phyloP scores from a whole-genome alignment of 2,113 vertebrate species.

The Rhinoderma darwinii region DNA sequence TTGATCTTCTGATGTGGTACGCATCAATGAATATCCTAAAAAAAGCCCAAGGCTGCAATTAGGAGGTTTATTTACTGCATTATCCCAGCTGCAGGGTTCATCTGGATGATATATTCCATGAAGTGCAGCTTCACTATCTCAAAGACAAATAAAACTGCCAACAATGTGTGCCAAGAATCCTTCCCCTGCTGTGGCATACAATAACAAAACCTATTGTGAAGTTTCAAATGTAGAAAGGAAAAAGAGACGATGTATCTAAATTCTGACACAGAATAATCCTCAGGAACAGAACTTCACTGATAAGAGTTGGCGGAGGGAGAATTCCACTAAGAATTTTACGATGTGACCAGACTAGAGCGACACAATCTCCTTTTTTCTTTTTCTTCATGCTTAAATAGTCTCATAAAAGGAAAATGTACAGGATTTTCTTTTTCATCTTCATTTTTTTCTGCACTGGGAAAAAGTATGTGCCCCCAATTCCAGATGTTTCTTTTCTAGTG shows the following conservation, averaged over 20 bases:
- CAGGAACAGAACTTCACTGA: slow-evolving; percentile 8
- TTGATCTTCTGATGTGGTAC: slow-evolving; percentile 39
- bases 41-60: slow-evolving; percentile 48
- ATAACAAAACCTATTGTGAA: slow-evolving; percentile 34
- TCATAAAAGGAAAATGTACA: neutral
- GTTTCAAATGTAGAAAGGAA: slow-evolving; percentile 14
- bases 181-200: slow-evolving; percentile 17
- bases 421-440: neutral
- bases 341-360: slow-evolving; percentile 30
- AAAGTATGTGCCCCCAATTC: neutral
- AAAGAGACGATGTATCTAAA: slow-evolving; percentile 10
- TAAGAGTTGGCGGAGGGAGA: slow-evolving; percentile 25
- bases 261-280: slow-evolving; percentile 21
- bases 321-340: slow-evolving; percentile 10
- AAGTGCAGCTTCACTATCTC: slow-evolving; percentile 25
- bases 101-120: slow-evolving; percentile 38
- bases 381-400: neutral
- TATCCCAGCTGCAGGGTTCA: slow-evolving; percentile 34
- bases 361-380: neutral
- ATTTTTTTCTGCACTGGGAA: neutral
- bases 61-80: slow-evolving; percentile 50
- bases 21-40: slow-evolving; percentile 33
- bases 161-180: slow-evolving; percentile 18
- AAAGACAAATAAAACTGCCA: slow-evolving; percentile 42
- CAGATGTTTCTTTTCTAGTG: too few species aligned